phyloP scores from a whole-genome alignment of 2,888 invertebrate genomes.

The Drosophila dives region DNA sequence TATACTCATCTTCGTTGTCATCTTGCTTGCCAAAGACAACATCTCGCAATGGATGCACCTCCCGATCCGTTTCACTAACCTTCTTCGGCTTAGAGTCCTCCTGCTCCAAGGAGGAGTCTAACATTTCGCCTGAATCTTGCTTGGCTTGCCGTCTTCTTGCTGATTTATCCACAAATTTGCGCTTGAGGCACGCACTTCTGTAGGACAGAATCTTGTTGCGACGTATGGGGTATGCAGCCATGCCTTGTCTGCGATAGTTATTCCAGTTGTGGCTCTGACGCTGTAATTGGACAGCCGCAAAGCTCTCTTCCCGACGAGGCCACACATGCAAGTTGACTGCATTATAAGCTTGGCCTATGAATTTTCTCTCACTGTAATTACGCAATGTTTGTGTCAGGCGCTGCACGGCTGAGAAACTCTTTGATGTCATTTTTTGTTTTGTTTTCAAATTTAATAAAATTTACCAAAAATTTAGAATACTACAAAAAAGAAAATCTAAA shows the following conservation, averaged over 20 bases:
- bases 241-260: neutral
- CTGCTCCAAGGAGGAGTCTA: neutral
- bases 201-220: conserved; percentile 30
- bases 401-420: conserved; percentile 43
- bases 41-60: conserved; percentile 27
- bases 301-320: conserved; percentile 59
- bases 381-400: conserved; percentile 23
- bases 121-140: neutral
- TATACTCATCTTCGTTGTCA: conserved; percentile 38
- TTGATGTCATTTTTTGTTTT: conserved; percentile 29
- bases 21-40: conserved; percentile 43
- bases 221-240: rapidly evolving
- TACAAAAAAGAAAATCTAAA: neutral
- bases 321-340: conserved; percentile 25
- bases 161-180: neutral
- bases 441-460: neutral
- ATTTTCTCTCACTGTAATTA: conserved; percentile 3
- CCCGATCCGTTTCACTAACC: neutral
- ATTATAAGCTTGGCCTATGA: conserved; percentile 4
- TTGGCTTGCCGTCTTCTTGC: neutral
- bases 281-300: conserved; percentile 38
- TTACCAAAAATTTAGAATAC: conserved; percentile 6
- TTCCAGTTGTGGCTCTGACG: conserved; percentile 33
- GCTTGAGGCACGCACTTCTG: conserved; percentile 9
- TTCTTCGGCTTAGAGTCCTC: neutral